Percentiles rank a stretch among this genome's conserved stretches.
Conservation (phyloP, 64 coral and sea anemone species). For the Pocillopora damicornis region DNA sequence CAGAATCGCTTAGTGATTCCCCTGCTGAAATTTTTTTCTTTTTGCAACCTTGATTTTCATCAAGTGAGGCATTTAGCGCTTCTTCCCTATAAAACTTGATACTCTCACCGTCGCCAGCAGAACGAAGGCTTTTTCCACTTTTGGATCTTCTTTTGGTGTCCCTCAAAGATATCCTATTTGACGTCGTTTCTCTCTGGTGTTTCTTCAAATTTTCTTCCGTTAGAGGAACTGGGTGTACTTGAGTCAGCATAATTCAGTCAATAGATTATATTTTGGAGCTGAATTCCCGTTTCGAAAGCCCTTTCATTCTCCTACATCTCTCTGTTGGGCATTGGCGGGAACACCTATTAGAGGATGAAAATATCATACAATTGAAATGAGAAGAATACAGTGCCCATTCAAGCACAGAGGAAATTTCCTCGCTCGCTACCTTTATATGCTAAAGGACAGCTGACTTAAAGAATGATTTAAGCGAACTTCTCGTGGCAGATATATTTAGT, state of each 20-base stretch:
- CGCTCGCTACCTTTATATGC: too few species aligned
- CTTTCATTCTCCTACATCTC: not conserved
- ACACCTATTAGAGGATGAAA: too few species aligned
- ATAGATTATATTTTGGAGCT: not conserved
- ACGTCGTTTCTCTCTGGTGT: not conserved
- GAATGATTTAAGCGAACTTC: too few species aligned
- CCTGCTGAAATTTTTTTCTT: not conserved
- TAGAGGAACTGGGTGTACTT: not conserved
- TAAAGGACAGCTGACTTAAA: too few species aligned
- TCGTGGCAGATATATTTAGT: too few species aligned
- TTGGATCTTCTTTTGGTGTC: not conserved
- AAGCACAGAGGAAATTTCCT: too few species aligned
- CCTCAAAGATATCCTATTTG: not conserved
- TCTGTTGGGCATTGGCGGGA: not conserved
- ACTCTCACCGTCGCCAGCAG: constrained; percentile 50
- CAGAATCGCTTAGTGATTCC: not conserved
- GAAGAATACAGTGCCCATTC: too few species aligned
- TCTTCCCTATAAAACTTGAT: constrained; percentile 10
- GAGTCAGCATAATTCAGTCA: constrained; percentile 19
- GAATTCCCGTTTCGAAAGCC: not conserved
- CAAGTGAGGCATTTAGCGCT: not conserved
- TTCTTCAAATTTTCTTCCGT: constrained; percentile 49
- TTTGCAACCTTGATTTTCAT: not conserved
- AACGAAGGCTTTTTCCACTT: constrained; percentile 1
- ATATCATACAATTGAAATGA: too few species aligned